Conservation (phyloP, 1,140 invertebrate species). For the Drosophila setifemur region DNA sequence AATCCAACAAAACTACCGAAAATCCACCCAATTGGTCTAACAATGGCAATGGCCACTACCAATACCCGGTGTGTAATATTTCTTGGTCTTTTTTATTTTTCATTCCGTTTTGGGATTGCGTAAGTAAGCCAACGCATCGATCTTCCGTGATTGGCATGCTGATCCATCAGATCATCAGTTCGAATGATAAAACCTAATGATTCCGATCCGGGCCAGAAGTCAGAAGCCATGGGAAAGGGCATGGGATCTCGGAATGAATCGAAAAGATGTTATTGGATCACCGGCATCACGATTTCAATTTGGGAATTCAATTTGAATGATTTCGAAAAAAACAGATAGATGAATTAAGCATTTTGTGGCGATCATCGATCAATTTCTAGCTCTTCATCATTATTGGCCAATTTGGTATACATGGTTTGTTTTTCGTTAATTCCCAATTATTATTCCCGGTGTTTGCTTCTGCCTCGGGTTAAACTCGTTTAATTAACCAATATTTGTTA, state of each 20-base stretch:
- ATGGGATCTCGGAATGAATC: slow-evolving; percentile 11
- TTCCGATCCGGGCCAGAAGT: background rate
- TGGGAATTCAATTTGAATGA: slow-evolving; percentile 17
- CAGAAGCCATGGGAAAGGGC: slow-evolving; percentile 40
- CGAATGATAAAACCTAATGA: background rate
- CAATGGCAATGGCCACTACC: slow-evolving; percentile 14
- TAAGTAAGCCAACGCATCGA: slow-evolving; percentile 23
- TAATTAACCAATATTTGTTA: too few species aligned
- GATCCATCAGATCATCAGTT: background rate
- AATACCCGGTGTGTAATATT: slow-evolving; percentile 11
- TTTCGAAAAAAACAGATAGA: slow-evolving; percentile 11
- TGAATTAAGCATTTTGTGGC: slow-evolving; percentile 20
- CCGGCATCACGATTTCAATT: slow-evolving; percentile 21
- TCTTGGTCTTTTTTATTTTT: background rate
- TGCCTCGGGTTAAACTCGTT: too few species aligned
- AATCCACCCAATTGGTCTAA: slow-evolving; percentile 7
- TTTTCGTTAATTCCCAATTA: too few species aligned
- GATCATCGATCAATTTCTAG: slow-evolving; percentile 21
- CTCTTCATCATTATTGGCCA: too few species aligned
- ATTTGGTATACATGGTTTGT: too few species aligned
- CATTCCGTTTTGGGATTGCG: background rate
- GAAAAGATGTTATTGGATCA: slow-evolving; percentile 19
- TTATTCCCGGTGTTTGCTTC: too few species aligned
- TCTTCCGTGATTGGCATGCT: slow-evolving; percentile 12
- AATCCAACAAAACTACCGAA: background rate